Evolutionary conservation across 2,797 vertebrate species (phyloP).

Genomic region (Tamandua tetradactyla): DNA sequence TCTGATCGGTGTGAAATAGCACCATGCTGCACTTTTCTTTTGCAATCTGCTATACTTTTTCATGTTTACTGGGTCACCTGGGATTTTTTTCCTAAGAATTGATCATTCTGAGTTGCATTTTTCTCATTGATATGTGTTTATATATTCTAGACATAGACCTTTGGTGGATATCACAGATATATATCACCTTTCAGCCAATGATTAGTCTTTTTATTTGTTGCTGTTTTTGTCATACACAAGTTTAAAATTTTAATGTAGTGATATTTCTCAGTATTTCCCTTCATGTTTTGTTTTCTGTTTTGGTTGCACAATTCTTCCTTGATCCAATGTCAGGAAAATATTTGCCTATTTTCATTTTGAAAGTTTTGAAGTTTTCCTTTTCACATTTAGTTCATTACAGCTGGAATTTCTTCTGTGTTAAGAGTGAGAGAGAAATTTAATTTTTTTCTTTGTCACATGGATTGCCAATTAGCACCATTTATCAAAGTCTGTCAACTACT

Average conservation of each 20-base stretch:
- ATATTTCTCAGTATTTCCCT: background rate
- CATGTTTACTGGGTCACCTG: background rate
- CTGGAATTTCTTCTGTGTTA: no score
- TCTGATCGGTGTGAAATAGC: background rate
- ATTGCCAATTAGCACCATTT: no score
- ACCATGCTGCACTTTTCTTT: background rate
- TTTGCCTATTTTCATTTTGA: background rate
- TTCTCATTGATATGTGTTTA: background rate
- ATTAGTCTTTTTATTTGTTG: background rate
- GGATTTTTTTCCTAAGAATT: background rate
- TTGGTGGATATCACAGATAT: background rate
- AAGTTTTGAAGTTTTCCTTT: background rate
- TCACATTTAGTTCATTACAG: background rate
- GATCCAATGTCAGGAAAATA: background rate
- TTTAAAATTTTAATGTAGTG: background rate
- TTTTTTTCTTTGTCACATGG: no score
- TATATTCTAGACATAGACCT: background rate
- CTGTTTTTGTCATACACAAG: background rate
- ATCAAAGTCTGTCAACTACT: no score
- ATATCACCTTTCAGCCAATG: background rate
- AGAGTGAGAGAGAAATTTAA: no score
- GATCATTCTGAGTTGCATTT: background rate
- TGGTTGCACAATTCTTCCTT: conserved; percentile 13
- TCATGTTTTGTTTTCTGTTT: background rate
- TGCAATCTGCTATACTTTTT: background rate